Conservation (phyloP, 2,888 invertebrate genomes). For the Noctua janthe region DNA sequence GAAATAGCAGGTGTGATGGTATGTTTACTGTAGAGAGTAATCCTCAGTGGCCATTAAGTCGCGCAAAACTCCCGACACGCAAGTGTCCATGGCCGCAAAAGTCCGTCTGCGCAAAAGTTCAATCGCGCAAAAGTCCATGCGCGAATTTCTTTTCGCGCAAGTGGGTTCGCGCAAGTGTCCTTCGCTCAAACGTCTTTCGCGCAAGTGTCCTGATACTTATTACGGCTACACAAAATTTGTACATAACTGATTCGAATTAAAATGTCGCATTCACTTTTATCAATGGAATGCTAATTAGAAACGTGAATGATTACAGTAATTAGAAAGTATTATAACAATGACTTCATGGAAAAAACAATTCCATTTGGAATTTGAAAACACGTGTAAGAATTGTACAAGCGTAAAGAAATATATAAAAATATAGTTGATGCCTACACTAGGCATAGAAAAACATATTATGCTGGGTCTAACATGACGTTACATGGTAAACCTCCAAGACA, state of each 20-base stretch:
- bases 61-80: too few relatives aligned
- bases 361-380: constrained; percentile 18
- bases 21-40: too few relatives aligned
- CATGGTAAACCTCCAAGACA: too few relatives aligned
- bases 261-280: neutral
- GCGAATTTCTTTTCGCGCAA: too few relatives aligned
- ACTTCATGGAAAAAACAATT: constrained; percentile 13
- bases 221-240: neutral
- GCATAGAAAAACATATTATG: neutral
- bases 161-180: too few relatives aligned
- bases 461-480: neutral
- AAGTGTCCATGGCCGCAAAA: too few relatives aligned
- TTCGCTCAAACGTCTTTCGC: too few relatives aligned
- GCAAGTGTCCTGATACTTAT: too few relatives aligned
- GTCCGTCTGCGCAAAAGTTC: too few relatives aligned
- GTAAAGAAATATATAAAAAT: neutral
- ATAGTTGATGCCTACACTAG: neutral
- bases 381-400: constrained; percentile 28
- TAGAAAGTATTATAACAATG: constrained; percentile 12
- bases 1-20: too few relatives aligned
- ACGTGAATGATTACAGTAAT: neutral
- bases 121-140: too few relatives aligned
- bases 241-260: constrained; percentile 48
- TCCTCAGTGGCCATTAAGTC: too few relatives aligned
- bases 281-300: constrained; percentile 9